phyloP scores from a whole-genome alignment of 2,113 vertebrate species.

The Sphaerodactylus townsendi region DNA sequence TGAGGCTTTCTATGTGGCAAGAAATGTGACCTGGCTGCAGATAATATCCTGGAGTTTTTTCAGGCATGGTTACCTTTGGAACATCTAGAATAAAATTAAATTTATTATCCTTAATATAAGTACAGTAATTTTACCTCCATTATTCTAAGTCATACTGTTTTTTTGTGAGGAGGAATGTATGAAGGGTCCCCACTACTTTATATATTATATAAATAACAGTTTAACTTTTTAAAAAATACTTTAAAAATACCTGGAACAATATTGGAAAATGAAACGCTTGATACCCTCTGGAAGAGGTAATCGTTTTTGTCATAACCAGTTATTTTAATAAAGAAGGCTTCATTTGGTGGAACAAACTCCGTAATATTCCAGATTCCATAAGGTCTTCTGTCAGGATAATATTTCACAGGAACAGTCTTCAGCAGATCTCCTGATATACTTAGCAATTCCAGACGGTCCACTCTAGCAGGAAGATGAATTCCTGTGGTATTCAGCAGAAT shows the following conservation, averaged over 20 bases:
- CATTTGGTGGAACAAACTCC: conserved; percentile 90
- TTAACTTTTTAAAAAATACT: conserved; percentile 1
- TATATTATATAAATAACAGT: not conserved
- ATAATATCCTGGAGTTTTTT: conserved; percentile 89
- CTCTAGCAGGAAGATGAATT: conserved; percentile 83
- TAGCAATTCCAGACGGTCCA: conserved; percentile 89
- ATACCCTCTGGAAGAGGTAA: conserved; percentile 92
- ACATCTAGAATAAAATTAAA: conserved; percentile 68
- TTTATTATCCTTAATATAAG: not conserved
- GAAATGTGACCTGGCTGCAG: conserved; percentile 81
- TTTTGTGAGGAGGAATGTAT: not conserved
- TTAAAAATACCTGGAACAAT: conserved; percentile 86
- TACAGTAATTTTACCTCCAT: not conserved
- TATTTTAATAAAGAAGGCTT: conserved; percentile 93
- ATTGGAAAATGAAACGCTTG: conserved; percentile 93
- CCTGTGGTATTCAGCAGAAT: conserved; percentile 94
- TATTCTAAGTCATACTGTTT: not conserved
- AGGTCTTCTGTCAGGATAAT: conserved; percentile 85
- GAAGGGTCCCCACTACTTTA: not conserved
- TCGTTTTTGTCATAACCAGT: conserved; percentile 88
- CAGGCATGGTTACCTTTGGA: conserved; percentile 89
- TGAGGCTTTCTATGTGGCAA: conserved; percentile 89
- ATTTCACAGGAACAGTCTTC: conserved; percentile 90
- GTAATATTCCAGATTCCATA: conserved; percentile 95
- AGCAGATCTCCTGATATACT: conserved; percentile 83